A percentile compares a stretch with the other conserved stretches of the same genome.
Evolutionary conservation across 2,797 vertebrate species (phyloP).

Genomic region (Enteromius trimaculatus): DNA sequence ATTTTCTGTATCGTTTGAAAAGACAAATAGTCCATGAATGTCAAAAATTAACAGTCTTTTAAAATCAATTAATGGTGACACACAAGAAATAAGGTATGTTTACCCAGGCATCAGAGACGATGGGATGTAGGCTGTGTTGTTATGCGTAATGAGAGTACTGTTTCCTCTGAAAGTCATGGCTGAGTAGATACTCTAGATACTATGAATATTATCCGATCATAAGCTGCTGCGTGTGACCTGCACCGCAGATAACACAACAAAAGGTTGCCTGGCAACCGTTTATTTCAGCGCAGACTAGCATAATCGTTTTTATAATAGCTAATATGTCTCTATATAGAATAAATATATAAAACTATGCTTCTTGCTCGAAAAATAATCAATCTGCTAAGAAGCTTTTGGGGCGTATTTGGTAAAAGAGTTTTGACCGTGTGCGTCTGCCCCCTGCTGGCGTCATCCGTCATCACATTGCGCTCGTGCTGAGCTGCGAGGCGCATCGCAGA

Average conservation of each 20-base stretch:
- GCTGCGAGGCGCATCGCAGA: slow-evolving; percentile 16
- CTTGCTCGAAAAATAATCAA: not conserved
- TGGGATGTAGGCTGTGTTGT: slow-evolving; percentile 65
- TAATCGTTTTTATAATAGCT: not conserved
- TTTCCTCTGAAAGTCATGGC: slow-evolving; percentile 68
- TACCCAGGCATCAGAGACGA: slow-evolving; percentile 77
- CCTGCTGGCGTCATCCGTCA: slow-evolving; percentile 3
- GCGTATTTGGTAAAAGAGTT: not conserved
- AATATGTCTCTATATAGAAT: not conserved
- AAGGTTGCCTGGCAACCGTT: slow-evolving; percentile 70
- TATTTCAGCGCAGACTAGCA: not conserved
- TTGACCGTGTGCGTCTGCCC: not conserved
- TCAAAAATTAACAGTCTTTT: not conserved
- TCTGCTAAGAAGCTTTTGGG: not conserved
- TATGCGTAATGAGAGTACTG: slow-evolving; percentile 65
- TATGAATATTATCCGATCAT: slow-evolving; percentile 1
- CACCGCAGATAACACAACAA: slow-evolving; percentile 47
- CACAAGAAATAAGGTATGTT: slow-evolving; percentile 31
- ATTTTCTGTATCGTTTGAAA: not conserved
- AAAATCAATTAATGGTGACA: not conserved
- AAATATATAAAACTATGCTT: not conserved
- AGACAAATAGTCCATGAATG: not conserved
- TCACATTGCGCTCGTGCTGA: not conserved
- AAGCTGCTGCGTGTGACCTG: not conserved
- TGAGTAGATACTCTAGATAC: slow-evolving; percentile 5